Percentiles rank a stretch among this genome's conserved stretches.
These are phyloP conservation scores for Cyprinus carpio DNA, from an alignment of 2,113 vertebrate genomes.

Conservation along the genomic window DNA sequence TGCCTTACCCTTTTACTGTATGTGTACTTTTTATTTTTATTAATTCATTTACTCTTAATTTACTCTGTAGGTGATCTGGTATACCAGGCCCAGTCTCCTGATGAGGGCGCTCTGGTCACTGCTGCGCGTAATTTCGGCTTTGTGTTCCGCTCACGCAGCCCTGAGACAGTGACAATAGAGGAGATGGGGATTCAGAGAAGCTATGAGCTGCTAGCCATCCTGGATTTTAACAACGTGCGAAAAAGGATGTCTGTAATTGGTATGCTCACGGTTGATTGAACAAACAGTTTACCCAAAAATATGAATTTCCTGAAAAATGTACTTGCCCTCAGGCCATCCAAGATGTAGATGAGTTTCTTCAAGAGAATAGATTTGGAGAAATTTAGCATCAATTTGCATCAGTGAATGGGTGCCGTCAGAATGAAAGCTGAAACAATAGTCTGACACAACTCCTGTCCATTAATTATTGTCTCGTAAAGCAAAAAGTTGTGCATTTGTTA, in stretches of 20 bases:
- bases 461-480: no score
- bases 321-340: background rate
- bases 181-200: constrained; percentile 84
- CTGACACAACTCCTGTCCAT: background rate
- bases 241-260: constrained; percentile 98
- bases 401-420: background rate
- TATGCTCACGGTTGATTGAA: constrained; percentile 55
- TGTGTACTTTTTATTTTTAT: background rate
- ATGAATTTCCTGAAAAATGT: background rate
- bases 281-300: background rate
- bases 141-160: constrained; percentile 87
- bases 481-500: background rate
- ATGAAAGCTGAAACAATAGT: background rate
- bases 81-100: constrained; percentile 96
- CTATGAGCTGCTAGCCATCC: constrained; percentile 87
- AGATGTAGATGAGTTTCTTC: background rate
- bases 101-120: constrained; percentile 93
- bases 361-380: background rate
- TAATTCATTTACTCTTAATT: background rate
- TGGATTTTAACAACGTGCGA: constrained; percentile 94
- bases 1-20: background rate
- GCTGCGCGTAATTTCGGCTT: constrained; percentile 95
- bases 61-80: constrained; percentile 66
- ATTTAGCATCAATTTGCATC: background rate
- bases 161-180: constrained; percentile 85